Evolutionary conservation across 2,113 vertebrate genomes (phyloP), one percentile per base, ranked within the genome.

Genomic region (Oncorhynchus clarkii): DNA sequence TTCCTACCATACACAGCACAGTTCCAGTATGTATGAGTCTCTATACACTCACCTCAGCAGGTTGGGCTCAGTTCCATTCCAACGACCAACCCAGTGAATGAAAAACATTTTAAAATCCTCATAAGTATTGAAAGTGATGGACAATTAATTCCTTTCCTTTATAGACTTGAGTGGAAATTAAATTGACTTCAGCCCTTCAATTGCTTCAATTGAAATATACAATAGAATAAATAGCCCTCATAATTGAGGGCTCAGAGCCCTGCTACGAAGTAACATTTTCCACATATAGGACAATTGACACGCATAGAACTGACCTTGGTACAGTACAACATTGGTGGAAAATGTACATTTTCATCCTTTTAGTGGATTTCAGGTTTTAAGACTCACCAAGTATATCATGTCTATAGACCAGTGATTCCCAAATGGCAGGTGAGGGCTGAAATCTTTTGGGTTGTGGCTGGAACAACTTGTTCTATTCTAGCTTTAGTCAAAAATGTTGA

Each of bases 341-440:
- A 31, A 20, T 67, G 12, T 16, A 26, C 66, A 39, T 20, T 31
- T 68, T 20, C 14, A 20, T 68, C 16, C 27, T 72, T 72, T 72
- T 34, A 72, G 51, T 34, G 18, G 51, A 54, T 51, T 59, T 59
- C 16, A 72, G 27, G 27, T 71, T 57, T 71, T 71, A 71, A 71
- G 49, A 57, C 48, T 57, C 49, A 29, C 54, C 54, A 18, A 4
- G 13, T 62, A 22, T 8, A n/a, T 62, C 1, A 22, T 22, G n/a
- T 22, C 59, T n/a, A 22, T 24, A 62, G n/a, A 62, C 4, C 54
- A 57, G 54, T 20, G 13, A 18, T 57, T 57, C 54, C 18, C 1
- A 45, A 12, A 45, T 45, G 39, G 9, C 39, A 45, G 54, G 13
- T 6, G 14, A 5, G 54, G 54, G 54, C 54, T 57, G 54, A 57